Conservation (phyloP, 2,113 vertebrate genomes). For the Menura novaehollandiae region DNA sequence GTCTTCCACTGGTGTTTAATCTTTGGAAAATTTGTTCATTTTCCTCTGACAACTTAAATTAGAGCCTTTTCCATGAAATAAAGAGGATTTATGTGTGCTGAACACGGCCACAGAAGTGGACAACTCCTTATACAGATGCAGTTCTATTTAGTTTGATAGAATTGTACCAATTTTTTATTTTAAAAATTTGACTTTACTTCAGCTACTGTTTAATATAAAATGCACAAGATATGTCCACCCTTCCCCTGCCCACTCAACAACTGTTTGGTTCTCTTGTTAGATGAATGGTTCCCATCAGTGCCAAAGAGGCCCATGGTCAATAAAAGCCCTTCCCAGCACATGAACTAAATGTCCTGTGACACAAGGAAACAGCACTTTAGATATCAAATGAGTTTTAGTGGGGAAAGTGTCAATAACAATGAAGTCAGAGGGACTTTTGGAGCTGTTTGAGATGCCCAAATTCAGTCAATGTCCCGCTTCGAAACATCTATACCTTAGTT, state of each 20-base stretch:
- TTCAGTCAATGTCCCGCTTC: neutral
- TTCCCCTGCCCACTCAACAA: neutral
- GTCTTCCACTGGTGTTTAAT: neutral
- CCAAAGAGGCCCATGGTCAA: neutral
- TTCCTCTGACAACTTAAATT: neutral
- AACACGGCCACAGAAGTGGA: neutral
- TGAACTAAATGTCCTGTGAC: neutral
- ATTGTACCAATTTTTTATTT: neutral
- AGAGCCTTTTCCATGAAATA: neutral
- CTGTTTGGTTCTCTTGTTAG: neutral
- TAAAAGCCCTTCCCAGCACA: neutral
- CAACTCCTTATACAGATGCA: neutral
- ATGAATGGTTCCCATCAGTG: neutral
- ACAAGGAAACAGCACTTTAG: neutral
- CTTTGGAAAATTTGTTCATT: neutral
- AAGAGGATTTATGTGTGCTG: neutral
- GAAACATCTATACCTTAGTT: neutral
- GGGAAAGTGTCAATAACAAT: neutral
- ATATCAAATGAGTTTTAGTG: neutral
- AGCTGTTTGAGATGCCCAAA: neutral
- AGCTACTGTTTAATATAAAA: neutral
- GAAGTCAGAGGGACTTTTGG: neutral
- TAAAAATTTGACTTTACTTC: neutral
- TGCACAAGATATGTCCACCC: rapidly evolving
- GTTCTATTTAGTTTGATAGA: neutral